Base-by-base conservation (phyloP, 2,888 invertebrate species). In the Luffia ferchaultella region DNA sequence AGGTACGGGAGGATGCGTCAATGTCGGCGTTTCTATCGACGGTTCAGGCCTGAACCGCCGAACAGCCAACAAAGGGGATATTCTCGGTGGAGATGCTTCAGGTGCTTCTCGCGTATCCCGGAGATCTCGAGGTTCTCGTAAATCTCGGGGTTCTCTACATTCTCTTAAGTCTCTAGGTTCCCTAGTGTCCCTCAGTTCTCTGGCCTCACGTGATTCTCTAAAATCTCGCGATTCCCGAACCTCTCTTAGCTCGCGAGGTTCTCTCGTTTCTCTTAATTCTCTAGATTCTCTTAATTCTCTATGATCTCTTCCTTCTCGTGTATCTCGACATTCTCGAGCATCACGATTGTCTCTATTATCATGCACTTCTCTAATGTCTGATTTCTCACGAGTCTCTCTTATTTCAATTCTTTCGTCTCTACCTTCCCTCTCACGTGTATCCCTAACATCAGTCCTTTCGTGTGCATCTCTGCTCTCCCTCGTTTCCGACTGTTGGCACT, bases 1-100 rank as follows among this genome's bases (percentile, higher is more conserved):
- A 53, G 76, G 87, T 64, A 77, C 76, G 68, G 79, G 68, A 58
- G 82, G 84, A 70, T 84, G 84, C 68, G 75, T 73, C 44, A 64
- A 65, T 16, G 71, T 71, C n/a, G 73, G 70, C 43, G 67, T 67
- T 54, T 85, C 83, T 46, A 66, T 59, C 50, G 73, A 62, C 41
- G 68, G 68, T 62, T 82, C 80, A 20, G 73, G 60, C 57, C 80
- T 68, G 70, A 80, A 82, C 57, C 85, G 71, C 57, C 85, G 69
- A 18, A 84, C 76, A 51, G 82, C 76, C 65, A 87, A 63, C 63
- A 84, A 58, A 56, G 80, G 73, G 55, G 84, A 77, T 73, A 82
- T 73, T 72, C 84, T 67, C 54, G 85, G 76, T 54, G 79, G 79
- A 51, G 84, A 76, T 41, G 85, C 71, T 59, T 85, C 85, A 12